A percentile compares a stretch with the other conserved stretches of the same genome.
Conservation (phyloP, 2,797 vertebrate species). For the Trachurus trachurus region DNA sequence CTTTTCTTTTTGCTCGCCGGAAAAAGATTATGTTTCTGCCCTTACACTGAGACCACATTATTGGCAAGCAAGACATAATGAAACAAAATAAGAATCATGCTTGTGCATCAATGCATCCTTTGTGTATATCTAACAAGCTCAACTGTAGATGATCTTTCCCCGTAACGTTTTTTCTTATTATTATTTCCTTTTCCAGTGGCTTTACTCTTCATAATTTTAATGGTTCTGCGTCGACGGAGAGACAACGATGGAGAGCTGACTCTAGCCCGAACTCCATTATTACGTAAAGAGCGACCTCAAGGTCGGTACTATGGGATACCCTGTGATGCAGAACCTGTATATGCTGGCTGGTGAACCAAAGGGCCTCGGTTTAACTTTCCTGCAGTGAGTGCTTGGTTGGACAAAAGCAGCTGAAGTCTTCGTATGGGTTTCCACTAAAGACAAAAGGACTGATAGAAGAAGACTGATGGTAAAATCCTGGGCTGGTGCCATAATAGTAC, state of each 20-base stretch:
- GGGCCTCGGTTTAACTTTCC: constrained; percentile 12
- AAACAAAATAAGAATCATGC: constrained; percentile 40
- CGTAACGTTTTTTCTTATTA: constrained; percentile 14
- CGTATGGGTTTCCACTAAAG: constrained; percentile 15
- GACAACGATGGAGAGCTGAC: constrained; percentile 78
- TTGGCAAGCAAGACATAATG: constrained; percentile 26
- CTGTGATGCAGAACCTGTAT: constrained; percentile 89
- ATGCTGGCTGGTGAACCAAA: constrained; percentile 90
- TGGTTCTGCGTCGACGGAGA: constrained; percentile 81
- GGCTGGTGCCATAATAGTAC: constrained; percentile 23
- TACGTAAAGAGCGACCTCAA: constrained; percentile 77
- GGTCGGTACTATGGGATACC: constrained; percentile 84
- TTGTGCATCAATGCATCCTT: constrained; percentile 20
- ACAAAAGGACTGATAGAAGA: constrained; percentile 37
- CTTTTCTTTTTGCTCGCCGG: constrained; percentile 6
- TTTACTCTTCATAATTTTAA: constrained; percentile 82
- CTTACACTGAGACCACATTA: not conserved
- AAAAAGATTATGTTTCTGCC: not conserved
- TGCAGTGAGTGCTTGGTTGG: not conserved
- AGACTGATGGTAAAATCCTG: constrained; percentile 37
- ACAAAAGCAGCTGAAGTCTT: constrained; percentile 20
- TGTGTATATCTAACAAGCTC: not conserved
- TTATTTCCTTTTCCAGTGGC: constrained; percentile 75
- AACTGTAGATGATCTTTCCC: not conserved
- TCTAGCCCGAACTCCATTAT: constrained; percentile 81